Evolutionary conservation across 2,888 invertebrate species (phyloP).

Genomic region (Limulus polyphemus): DNA sequence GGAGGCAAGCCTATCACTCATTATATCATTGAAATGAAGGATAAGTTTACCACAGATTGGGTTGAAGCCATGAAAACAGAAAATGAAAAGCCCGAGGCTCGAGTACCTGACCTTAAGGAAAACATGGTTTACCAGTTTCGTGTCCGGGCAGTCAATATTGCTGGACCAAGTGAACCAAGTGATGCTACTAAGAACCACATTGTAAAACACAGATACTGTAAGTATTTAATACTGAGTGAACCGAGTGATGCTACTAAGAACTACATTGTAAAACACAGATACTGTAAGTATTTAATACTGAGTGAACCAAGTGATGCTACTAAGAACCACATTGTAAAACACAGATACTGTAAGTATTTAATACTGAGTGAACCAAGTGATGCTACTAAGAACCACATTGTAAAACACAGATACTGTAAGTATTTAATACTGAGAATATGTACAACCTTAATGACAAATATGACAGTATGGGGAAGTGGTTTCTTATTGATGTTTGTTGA

Average conservation of each 20-base stretch:
- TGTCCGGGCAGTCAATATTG: constrained; percentile 76
- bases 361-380: constrained; percentile 76
- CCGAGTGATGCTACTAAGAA: constrained; percentile 84
- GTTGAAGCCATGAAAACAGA: constrained; percentile 58
- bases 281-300: constrained; percentile 77
- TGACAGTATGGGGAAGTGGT: no score
- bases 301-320: constrained; percentile 80
- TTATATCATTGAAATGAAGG: constrained; percentile 37
- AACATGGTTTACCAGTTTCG: constrained; percentile 80
- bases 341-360: constrained; percentile 78
- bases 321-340: constrained; percentile 85
- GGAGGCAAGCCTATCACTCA: constrained; percentile 44
- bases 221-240: no score
- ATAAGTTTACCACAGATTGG: constrained; percentile 44
- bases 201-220: constrained; percentile 86
- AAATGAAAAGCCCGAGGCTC: constrained; percentile 57
- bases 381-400: constrained; percentile 82
- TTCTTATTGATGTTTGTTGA: no score
- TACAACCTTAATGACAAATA: no score
- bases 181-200: constrained; percentile 85
- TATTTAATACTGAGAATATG: constrained; percentile 26
- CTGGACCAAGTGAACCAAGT: constrained; percentile 70
- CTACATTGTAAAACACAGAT: constrained; percentile 85
- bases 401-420: constrained; percentile 88
- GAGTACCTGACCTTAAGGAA: constrained; percentile 70